phyloP scores from a whole-genome alignment of 30 jellyfish, hydroid and myxozoan species.

The Haliclystus octoradiatus region DNA sequence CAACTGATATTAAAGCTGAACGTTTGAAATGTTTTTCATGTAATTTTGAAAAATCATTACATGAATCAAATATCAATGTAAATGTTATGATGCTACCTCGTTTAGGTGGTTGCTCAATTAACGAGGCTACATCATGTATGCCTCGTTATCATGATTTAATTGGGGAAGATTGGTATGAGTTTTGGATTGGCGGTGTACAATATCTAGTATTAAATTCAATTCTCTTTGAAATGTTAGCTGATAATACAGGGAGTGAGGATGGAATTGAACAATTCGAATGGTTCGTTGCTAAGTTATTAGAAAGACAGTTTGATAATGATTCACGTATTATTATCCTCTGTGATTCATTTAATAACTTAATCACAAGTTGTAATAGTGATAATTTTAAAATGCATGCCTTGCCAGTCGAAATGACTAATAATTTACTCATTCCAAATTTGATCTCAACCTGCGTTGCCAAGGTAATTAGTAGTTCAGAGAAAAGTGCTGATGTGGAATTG shows the following conservation, averaged over 20 bases:
- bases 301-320: background rate
- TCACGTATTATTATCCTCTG: background rate
- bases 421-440: background rate
- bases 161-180: slow-evolving; percentile 70
- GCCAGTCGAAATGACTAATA: background rate
- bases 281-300: background rate
- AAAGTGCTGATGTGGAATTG: background rate
- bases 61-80: too few relatives aligned
- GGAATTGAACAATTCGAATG: background rate
- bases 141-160: slow-evolving; percentile 12
- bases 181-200: slow-evolving; percentile 63
- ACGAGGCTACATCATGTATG: too few relatives aligned
- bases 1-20: too few relatives aligned
- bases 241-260: background rate
- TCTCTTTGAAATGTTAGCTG: background rate
- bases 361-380: too few relatives aligned
- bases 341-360: too few relatives aligned
- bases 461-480: background rate
- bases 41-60: too few relatives aligned
- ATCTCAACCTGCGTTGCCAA: background rate
- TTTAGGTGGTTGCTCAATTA: too few relatives aligned
- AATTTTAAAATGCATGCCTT: too few relatives aligned
- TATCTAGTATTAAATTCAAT: slow-evolving; percentile 24
- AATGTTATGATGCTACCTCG: too few relatives aligned
- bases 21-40: too few relatives aligned